Evolutionary conservation across 2,888 invertebrate species (phyloP), one percentile per base, ranked within the genome.

Genomic region (Coelinius sp.): DNA sequence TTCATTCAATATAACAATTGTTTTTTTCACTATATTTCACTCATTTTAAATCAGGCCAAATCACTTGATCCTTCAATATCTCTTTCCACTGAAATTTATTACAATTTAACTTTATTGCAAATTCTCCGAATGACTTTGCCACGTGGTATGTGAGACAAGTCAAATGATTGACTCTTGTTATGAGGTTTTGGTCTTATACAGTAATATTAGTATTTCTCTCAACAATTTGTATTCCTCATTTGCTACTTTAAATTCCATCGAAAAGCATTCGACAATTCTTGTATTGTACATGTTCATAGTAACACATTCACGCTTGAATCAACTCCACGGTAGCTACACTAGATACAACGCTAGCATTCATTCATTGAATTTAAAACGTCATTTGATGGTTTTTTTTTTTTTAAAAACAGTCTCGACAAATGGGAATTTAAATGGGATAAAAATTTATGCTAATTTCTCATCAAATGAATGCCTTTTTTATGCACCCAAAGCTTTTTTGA

Each of bases 401-500:
- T n/a, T n/a, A 44, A 44, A 14, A 44, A 44, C 8, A n/a, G 44
- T n/a, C 17, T 14, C 2, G n/a, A 44, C 14, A n/a, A 44, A 35
- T 35, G 35, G 8, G 5, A 35, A 6, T 35, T 35, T 35, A 17
- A 52, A 10, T 4, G 24, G 10, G 22, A n/a, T 7, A n/a, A n/a
- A 44, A 44, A 44, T n/a, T 44, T n/a, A 44, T 44, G 44, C 3
- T 44, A n/a, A n/a, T 44, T 44, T 44, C 14, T n/a, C 10, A 44
- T 44, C n/a, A 44, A 24, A 52, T 24, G 20, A 52, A 10, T 52
- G 22, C 5, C 1, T 22, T 52, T 52, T 52, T 52, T 49, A 49
- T 10, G 53, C n/a, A 25, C 1, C 27, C 56, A 31, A 56, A 17
- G 46, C 35, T 22, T 63, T 76, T 76, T 73, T 79, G 81, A 83